Percentiles rank a stretch among this genome's conserved stretches.
Evolutionary conservation across 1,140 invertebrate genomes (phyloP).

Genomic region (Zeugodacus cucurbitae): DNA sequence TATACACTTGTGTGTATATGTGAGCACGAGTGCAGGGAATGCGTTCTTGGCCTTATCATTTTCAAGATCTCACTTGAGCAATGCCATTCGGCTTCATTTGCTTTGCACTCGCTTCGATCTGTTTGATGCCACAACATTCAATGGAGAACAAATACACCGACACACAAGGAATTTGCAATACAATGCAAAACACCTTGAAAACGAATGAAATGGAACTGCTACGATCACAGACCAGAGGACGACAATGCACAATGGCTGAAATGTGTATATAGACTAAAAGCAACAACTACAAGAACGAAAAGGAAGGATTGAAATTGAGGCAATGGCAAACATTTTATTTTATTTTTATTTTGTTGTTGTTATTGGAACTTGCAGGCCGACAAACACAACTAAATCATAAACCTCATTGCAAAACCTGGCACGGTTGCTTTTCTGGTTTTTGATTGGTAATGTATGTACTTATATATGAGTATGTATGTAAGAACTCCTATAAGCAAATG

Average conservation of each 20-base stretch:
- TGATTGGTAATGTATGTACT: background rate
- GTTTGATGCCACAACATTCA: background rate
- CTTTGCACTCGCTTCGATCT: background rate
- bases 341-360: too few species aligned
- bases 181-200: background rate
- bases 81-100: conserved; percentile 17
- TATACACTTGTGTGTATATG: background rate
- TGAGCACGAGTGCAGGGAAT: too few species aligned
- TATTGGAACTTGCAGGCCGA: too few species aligned
- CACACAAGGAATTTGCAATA: background rate
- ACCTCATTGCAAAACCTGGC: background rate
- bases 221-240: background rate
- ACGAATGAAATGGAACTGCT: background rate
- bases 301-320: background rate
- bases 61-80: conserved; percentile 14
- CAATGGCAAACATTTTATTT: background rate
- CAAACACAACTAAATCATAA: background rate
- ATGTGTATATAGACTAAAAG: background rate
- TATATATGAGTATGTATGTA: too few species aligned
- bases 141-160: too few species aligned
- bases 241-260: too few species aligned
- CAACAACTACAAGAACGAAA: background rate
- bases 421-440: background rate
- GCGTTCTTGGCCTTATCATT: background rate
- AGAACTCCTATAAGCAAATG: background rate